These are phyloP conservation scores for Euspilapteryx auroguttella DNA, from an alignment of 2,888 invertebrate species.

Conservation along the genomic window DNA sequence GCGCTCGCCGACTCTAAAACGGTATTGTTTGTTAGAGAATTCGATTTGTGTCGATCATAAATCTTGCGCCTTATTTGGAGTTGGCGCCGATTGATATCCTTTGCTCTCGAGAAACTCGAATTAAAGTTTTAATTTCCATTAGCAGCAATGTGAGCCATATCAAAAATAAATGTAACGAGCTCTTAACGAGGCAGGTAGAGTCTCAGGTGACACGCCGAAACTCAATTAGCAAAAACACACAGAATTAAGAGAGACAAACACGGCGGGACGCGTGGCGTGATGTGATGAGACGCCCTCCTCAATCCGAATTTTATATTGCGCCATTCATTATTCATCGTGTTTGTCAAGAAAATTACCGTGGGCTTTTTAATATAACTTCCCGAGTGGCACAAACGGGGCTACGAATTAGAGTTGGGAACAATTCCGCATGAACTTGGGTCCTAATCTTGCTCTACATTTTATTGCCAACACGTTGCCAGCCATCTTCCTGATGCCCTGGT, in stretches of 20 bases:
- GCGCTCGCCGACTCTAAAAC: conserved; percentile 52
- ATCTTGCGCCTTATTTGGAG: conserved; percentile 59
- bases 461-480: too few relatives aligned
- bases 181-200: too few relatives aligned
- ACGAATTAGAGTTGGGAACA: conserved; percentile 47
- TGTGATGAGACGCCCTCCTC: conserved; percentile 32
- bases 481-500: too few relatives aligned
- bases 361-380: conserved; percentile 60
- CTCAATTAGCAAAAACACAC: conserved; percentile 59
- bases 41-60: conserved; percentile 61
- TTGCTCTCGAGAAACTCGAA: too few relatives aligned
- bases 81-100: conserved; percentile 54
- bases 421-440: conserved; percentile 30
- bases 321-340: conserved; percentile 53
- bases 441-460: too few relatives aligned
- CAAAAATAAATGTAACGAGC: too few relatives aligned
- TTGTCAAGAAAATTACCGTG: conserved; percentile 57
- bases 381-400: conserved; percentile 20
- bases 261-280: conserved; percentile 33
- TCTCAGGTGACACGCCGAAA: conserved; percentile 34
- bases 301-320: conserved; percentile 56
- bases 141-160: too few relatives aligned
- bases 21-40: conserved; percentile 60
- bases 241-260: conserved; percentile 56
- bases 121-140: too few relatives aligned